These are phyloP conservation scores for Drosophila equinoxialis DNA, from an alignment of 1,140 invertebrate genomes.

Conservation along the genomic window DNA sequence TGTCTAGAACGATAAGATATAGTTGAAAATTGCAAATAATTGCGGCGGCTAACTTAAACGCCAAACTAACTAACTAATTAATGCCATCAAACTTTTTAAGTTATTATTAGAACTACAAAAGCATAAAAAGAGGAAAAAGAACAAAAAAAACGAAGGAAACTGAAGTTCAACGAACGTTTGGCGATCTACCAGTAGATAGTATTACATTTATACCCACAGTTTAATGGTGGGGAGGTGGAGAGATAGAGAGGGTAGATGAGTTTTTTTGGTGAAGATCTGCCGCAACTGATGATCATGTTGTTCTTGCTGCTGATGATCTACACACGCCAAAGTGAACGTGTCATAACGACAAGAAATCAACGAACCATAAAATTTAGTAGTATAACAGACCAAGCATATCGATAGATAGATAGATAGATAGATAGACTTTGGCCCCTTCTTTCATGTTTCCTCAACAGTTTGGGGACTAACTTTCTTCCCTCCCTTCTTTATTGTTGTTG, in stretches of 20 bases:
- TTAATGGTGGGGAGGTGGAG: background rate
- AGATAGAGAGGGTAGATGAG: background rate
- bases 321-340: conserved; percentile 50
- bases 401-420: no score
- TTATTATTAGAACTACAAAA: background rate
- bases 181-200: background rate
- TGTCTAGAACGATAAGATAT: conserved; percentile 37
- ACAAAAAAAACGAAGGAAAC: conserved; percentile 22
- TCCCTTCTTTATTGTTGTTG: conserved; percentile 32
- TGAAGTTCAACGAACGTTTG: conserved; percentile 46
- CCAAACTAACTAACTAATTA: conserved; percentile 8
- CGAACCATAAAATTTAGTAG: conserved; percentile 63
- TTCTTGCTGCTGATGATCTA: conserved; percentile 39
- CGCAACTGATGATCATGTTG: conserved; percentile 25
- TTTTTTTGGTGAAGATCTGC: conserved; percentile 25
- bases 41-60: conserved; percentile 8
- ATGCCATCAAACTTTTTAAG: conserved; percentile 6
- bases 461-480: background rate
- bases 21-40: conserved; percentile 22
- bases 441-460: conserved; percentile 2
- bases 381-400: conserved; percentile 63
- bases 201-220: background rate
- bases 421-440: conserved; percentile 24
- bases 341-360: conserved; percentile 67
- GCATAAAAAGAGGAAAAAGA: background rate